Conservation (phyloP, 2,888 invertebrate species). For the Hesperia comma region DNA sequence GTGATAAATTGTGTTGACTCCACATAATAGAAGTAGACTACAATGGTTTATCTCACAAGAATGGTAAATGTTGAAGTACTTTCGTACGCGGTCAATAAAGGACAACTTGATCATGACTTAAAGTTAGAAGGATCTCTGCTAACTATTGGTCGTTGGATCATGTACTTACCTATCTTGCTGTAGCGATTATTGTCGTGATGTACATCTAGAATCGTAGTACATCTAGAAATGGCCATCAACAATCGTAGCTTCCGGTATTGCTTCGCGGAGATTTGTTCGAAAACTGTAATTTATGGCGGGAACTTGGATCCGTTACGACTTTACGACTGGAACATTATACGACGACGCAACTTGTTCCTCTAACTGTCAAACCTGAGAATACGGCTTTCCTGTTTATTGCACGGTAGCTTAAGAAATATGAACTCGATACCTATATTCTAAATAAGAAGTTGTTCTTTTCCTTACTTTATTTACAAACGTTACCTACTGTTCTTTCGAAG, state of each 20-base stretch:
- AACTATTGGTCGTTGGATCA: too few species aligned
- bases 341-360: not conserved
- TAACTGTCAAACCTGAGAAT: conserved; percentile 2
- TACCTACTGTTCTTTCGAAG: too few species aligned
- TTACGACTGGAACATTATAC: not conserved
- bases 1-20: too few species aligned
- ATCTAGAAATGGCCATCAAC: not conserved
- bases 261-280: not conserved
- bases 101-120: not conserved
- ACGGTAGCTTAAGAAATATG: not conserved
- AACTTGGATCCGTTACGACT: conserved; percentile 1
- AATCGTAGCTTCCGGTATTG: not conserved
- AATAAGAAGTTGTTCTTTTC: not conserved
- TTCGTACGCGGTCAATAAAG: too few species aligned
- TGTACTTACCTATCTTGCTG: too few species aligned
- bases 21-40: too few species aligned
- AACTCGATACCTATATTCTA: not conserved
- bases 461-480: too few species aligned
- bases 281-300: conserved; percentile 4
- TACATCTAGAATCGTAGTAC: not conserved
- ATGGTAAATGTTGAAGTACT: too few species aligned
- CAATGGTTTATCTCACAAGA: too few species aligned
- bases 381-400: not conserved
- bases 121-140: too few species aligned
- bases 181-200: too few species aligned